phyloP scores from a whole-genome alignment of 1,140 invertebrate species.

The Ceratina calcarata region DNA sequence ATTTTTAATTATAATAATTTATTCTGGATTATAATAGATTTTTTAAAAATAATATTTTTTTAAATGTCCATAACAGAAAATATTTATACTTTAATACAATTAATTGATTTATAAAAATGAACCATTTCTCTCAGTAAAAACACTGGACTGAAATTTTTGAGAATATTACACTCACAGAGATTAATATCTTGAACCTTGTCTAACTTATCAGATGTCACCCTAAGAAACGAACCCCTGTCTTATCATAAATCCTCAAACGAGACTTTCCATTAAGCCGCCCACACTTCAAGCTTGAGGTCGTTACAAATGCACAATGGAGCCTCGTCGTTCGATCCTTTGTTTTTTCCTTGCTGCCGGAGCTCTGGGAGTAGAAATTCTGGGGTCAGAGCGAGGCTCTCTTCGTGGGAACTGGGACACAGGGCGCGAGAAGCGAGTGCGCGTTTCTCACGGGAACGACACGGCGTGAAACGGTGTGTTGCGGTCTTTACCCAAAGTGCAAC shows the following conservation, averaged over 20 bases:
- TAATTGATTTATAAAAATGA: too few species aligned
- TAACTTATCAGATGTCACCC: background rate
- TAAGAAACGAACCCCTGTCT: background rate
- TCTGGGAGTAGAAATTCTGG: background rate
- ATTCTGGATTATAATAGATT: too few species aligned
- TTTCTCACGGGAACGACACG: constrained; percentile 42
- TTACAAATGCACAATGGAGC: background rate
- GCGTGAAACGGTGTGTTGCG: constrained; percentile 12
- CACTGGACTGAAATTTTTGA: too few species aligned
- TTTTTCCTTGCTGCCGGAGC: background rate
- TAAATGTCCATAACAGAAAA: too few species aligned
- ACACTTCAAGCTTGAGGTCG: background rate
- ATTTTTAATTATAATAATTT: too few species aligned
- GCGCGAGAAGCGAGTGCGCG: constrained; percentile 33
- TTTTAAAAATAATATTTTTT: too few species aligned
- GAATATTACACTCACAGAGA: background rate
- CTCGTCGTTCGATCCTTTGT: background rate
- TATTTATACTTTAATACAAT: too few species aligned
- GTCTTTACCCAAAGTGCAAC: constrained; percentile 40
- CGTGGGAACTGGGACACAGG: constrained; percentile 33
- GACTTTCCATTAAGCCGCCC: background rate
- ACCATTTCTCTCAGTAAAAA: too few species aligned
- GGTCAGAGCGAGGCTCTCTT: background rate
- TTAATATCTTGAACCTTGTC: too few species aligned
- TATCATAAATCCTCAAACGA: constrained; percentile 5